Evolutionary conservation across 2,888 invertebrate genomes (phyloP).

Genomic region (Lithophane leautieri): DNA sequence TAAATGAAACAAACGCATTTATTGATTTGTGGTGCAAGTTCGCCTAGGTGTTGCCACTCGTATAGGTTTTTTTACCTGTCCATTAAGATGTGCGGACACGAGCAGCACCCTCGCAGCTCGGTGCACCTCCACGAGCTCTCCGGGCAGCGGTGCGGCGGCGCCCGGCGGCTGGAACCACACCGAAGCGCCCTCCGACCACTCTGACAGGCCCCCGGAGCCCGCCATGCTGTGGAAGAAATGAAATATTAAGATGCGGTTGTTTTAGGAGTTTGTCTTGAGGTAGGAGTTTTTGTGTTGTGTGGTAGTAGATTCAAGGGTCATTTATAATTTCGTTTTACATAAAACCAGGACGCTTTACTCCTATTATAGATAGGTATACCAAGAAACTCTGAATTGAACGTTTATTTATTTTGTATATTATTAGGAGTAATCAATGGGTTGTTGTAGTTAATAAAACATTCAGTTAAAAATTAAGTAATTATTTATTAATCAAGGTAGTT

Average conservation of each 20-base stretch:
- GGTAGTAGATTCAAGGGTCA: neutral
- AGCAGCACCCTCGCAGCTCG: constrained; percentile 97
- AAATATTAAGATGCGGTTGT: constrained; percentile 16
- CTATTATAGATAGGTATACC: neutral
- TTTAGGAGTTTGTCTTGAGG: neutral
- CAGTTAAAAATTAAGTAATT: constrained; percentile 4
- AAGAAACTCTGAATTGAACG: neutral
- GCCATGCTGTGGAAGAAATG: constrained; percentile 80
- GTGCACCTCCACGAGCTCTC: constrained; percentile 97
- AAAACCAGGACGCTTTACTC: neutral
- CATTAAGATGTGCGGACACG: constrained; percentile 96
- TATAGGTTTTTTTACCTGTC: constrained; percentile 91
- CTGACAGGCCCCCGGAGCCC: constrained; percentile 88
- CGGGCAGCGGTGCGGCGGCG: constrained; percentile 96
- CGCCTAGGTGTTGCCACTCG: neutral
- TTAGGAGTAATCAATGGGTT: neutral
- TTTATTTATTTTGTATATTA: constrained; percentile 1
- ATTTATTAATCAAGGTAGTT: constrained; percentile 42
- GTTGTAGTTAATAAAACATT: constrained; percentile 33
- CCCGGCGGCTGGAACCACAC: constrained; percentile 98
- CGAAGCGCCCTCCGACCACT: constrained; percentile 95
- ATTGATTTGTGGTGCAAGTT: neutral
- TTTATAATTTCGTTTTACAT: neutral
- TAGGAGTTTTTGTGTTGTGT: neutral
- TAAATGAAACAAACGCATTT: too few species aligned